Conservation (phyloP, 2,888 invertebrate genomes). For the Xestia rhomboidea region DNA sequence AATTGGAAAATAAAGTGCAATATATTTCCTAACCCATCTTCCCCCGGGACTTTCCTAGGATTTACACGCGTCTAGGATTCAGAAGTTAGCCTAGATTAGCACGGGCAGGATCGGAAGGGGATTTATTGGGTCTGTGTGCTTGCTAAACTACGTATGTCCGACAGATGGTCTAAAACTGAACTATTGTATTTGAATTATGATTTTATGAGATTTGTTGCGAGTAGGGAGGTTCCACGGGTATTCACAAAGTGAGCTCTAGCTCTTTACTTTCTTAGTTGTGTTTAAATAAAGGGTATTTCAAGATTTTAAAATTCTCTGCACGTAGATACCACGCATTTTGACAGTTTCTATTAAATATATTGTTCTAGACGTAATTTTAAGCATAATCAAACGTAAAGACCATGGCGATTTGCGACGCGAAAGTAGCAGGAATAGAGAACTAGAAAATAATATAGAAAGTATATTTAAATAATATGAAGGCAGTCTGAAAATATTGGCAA, state of each 20-base stretch:
- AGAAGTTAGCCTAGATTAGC: constrained; percentile 70
- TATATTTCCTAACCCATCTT: constrained; percentile 77
- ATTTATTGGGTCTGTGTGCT: constrained; percentile 61
- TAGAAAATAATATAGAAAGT: constrained; percentile 36
- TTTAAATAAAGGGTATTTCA: background rate
- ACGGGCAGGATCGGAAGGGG: constrained; percentile 41
- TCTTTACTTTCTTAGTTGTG: background rate
- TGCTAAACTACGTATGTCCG: constrained; percentile 41
- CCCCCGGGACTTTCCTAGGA: constrained; percentile 69
- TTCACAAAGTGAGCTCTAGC: background rate
- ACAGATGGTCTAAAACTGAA: constrained; percentile 21
- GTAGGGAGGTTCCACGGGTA: background rate
- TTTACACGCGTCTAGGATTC: constrained; percentile 73
- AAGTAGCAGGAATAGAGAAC: constrained; percentile 41
- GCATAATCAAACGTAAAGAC: constrained; percentile 11
- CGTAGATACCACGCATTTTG: constrained; percentile 20
- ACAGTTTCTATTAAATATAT: constrained; percentile 39
- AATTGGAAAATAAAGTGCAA: constrained; percentile 87
- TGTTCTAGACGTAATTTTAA: constrained; percentile 12
- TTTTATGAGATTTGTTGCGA: constrained; percentile 14
- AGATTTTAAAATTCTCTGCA: background rate
- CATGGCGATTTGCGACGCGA: constrained; percentile 11
- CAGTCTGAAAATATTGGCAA: constrained; percentile 61
- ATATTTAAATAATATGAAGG: constrained; percentile 51
- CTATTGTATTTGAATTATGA: constrained; percentile 24